Evolutionary conservation across 1,140 invertebrate species (phyloP).

Genomic region (Lepidurus packardi): DNA sequence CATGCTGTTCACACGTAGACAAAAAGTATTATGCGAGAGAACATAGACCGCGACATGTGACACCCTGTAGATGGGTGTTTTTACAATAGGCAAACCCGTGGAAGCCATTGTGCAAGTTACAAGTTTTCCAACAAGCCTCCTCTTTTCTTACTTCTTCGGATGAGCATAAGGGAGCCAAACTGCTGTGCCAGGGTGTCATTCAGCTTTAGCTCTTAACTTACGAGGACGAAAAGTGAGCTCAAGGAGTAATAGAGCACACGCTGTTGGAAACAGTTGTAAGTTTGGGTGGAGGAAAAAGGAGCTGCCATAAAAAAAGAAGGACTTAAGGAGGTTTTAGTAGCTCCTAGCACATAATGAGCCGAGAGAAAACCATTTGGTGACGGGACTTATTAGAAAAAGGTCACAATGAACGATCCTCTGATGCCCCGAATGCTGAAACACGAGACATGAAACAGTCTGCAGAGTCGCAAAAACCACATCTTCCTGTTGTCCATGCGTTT

Average conservation of each 20-base stretch:
- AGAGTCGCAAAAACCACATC: neutral
- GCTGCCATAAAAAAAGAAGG: neutral
- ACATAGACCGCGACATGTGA: conserved; percentile 8
- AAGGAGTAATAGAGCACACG: neutral
- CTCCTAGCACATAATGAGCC: conserved; percentile 11
- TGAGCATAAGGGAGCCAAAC: too few relatives aligned
- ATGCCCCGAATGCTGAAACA: conserved; percentile 18
- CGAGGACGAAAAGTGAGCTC: neutral
- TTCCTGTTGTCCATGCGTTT: conserved; percentile 15
- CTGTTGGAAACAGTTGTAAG: neutral
- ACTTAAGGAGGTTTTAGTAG: neutral
- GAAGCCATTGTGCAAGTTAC: neutral
- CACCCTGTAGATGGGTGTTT: neutral
- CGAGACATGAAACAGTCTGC: conserved; percentile 7
- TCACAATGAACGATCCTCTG: neutral
- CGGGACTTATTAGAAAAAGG: conserved; percentile 21
- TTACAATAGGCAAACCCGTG: neutral
- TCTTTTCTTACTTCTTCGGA: neutral
- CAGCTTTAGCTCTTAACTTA: too few relatives aligned
- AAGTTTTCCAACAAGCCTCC: neutral
- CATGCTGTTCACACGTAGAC: conserved; percentile 17
- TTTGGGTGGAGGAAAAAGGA: neutral
- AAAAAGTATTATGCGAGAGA: conserved; percentile 1
- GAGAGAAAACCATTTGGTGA: conserved; percentile 14
- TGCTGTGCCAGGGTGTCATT: too few relatives aligned